These are phyloP conservation scores for Aleiodes testaceus DNA, from an alignment of 2,888 invertebrate genomes.

Conservation along the genomic window DNA sequence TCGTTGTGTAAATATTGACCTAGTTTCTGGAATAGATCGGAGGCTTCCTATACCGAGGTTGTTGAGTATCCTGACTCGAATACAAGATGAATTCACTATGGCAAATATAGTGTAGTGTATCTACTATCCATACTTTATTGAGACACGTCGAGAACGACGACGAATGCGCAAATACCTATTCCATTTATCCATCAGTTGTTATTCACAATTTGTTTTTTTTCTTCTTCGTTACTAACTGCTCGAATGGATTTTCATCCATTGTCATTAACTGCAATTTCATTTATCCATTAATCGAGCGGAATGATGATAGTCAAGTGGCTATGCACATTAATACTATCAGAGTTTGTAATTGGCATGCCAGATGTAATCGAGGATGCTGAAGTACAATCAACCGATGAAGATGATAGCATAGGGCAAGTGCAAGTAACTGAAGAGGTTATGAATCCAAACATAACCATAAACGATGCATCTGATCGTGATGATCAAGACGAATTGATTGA, in stretches of 20 bases:
- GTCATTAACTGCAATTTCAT: too few relatives aligned
- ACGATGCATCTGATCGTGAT: conserved; percentile 55
- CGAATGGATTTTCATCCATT: neutral
- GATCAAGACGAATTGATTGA: conserved; percentile 48
- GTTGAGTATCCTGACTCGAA: conserved; percentile 42
- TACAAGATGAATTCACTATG: conserved; percentile 37
- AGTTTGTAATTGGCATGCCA: conserved; percentile 33
- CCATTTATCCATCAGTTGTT: neutral
- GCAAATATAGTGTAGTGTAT: too few relatives aligned
- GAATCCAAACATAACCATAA: conserved; percentile 60
- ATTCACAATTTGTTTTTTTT: neutral
- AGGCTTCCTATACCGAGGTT: conserved; percentile 32
- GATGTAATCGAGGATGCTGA: conserved; percentile 43
- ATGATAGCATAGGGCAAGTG: conserved; percentile 50
- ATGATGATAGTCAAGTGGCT: neutral
- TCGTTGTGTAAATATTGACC: conserved; percentile 47
- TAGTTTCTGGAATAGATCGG: conserved; percentile 42
- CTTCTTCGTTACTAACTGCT: neutral
- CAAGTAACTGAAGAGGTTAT: conserved; percentile 61
- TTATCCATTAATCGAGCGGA: neutral
- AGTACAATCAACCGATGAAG: conserved; percentile 34
- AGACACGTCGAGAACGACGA: conserved; percentile 5
- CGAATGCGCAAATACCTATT: neutral
- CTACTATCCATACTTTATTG: neutral
- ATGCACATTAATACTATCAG: conserved; percentile 31